Base-by-base conservation (phyloP, 2,888 invertebrate genomes). In the Baccha elongata region DNA sequence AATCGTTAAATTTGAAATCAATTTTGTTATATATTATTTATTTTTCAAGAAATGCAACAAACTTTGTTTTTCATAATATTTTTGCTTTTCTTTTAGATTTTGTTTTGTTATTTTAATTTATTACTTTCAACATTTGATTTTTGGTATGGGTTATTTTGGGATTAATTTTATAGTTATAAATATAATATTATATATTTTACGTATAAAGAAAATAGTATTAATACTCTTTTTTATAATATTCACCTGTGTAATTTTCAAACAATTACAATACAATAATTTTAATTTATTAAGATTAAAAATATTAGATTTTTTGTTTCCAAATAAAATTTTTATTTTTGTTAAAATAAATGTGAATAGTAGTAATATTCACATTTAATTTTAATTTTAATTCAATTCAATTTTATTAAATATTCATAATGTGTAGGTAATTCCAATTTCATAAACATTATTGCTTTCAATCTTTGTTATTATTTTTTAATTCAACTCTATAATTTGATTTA, bases 151-250 rank as follows among this genome's bases (percentile, higher is more conserved):
- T 46, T 84, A 84, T 85, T 74, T 75, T 80, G 85, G 85, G 86
- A 87, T 86, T 85, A 87, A 87, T 87, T 87, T 84, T 86, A 86
- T 87, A 87, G 87, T 87, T 71, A 85, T 79, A 84, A 76, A 69
- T 85, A 83, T 79, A 79, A 73, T 75, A 69, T 72, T 62, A 65
- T 67, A 46, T 48, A 50, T 46, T 48, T 76, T 84, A 84, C 78
- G 74, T 73, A 84, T 72, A 79, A 84, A 80, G 79, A 87, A 85
- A 86, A 86, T 87, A 87, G 85, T 84, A 72, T 85, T 75, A 73
- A 53, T 58, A 52, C 37, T 76, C 40, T 74, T 53, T 79, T 69
- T 81, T 72, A 23, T 42, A 83, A 79, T 80, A 71, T 81, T 75
- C 65, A 75, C 75, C 60, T 71, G 75, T 35, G 75, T 75, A 81